Conservation (phyloP, 2,888 invertebrate species). For the Yponomeuta plumbellus region DNA sequence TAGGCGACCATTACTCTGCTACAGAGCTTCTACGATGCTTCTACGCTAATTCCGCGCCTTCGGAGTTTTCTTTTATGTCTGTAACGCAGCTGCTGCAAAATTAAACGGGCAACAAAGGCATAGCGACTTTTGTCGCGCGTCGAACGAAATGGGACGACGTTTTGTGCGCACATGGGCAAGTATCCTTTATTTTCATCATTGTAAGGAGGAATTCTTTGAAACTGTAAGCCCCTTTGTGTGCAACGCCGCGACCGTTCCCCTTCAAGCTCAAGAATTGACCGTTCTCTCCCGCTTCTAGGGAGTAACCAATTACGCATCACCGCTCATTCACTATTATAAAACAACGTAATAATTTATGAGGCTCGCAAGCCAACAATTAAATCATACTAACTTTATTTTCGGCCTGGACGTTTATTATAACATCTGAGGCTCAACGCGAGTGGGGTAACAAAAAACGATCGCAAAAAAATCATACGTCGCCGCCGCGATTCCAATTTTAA, state of each 20-base stretch:
- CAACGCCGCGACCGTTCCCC: slow-evolving; percentile 40
- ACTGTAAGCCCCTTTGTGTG: slow-evolving; percentile 58
- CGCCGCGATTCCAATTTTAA: slow-evolving; percentile 53
- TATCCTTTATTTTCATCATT: slow-evolving; percentile 45
- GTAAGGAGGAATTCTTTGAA: slow-evolving; percentile 55
- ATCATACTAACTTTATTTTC: slow-evolving; percentile 13
- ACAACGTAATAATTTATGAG: slow-evolving; percentile 3
- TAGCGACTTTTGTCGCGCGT: slow-evolving; percentile 64
- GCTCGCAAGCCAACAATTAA: slow-evolving; percentile 14
- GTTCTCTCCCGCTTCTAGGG: slow-evolving; percentile 2
- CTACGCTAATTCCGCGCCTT: slow-evolving; percentile 64
- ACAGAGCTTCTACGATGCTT: slow-evolving; percentile 64
- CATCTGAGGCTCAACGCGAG: slow-evolving; percentile 42
- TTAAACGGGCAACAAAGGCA: slow-evolving; percentile 54
- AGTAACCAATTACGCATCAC: slow-evolving; percentile 49
- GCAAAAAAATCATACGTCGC: slow-evolving; percentile 58
- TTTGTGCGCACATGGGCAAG: slow-evolving; percentile 54
- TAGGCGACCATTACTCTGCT: slow-evolving; percentile 53
- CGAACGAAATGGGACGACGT: slow-evolving; percentile 51
- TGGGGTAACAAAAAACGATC: slow-evolving; percentile 36
- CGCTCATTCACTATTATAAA: slow-evolving; percentile 39
- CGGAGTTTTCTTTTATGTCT: slow-evolving; percentile 48
- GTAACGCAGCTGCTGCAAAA: slow-evolving; percentile 55
- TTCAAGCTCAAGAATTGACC: slow-evolving; percentile 14
- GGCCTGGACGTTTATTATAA: slow-evolving; percentile 30